Evolutionary conservation across 2,113 vertebrate genomes (phyloP).

Genomic region (Myrmecophaga tridactyla): DNA sequence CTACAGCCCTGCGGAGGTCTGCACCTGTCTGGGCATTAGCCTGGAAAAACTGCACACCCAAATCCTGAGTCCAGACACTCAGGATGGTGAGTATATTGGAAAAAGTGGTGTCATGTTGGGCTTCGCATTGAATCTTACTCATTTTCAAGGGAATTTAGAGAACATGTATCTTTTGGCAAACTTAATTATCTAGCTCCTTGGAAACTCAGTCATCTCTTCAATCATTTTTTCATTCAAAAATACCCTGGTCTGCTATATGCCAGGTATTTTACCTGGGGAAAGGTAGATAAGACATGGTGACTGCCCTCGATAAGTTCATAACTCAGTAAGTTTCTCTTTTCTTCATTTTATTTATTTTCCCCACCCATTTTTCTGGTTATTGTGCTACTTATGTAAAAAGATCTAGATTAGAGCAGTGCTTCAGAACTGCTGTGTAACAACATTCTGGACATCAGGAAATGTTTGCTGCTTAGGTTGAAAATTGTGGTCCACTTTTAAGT

Average conservation of each 20-base stretch:
- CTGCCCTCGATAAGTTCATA: background rate
- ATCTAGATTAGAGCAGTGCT: background rate
- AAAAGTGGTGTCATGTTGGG: background rate
- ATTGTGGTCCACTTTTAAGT: background rate
- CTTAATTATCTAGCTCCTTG: background rate
- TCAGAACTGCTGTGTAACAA: background rate
- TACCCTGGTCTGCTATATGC: background rate
- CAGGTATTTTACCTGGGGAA: background rate
- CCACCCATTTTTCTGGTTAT: background rate
- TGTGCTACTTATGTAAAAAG: background rate
- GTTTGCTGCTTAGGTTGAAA: background rate
- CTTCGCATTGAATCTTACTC: background rate
- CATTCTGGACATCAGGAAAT: background rate
- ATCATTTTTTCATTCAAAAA: background rate
- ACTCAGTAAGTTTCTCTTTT: background rate
- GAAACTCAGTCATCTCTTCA: background rate
- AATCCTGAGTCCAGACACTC: constrained; percentile 91
- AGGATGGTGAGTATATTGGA: constrained; percentile 86
- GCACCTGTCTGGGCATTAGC: constrained; percentile 88
- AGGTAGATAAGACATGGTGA: background rate
- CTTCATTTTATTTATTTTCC: background rate
- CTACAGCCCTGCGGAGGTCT: constrained; percentile 93
- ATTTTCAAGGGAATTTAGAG: constrained; percentile 12
- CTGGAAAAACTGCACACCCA: constrained; percentile 85
- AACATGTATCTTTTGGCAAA: constrained; percentile 10